Percentiles rank a stretch among this genome's conserved stretches.
These are phyloP conservation scores for Brenthis hecate DNA, from an alignment of 2,888 invertebrate species.

Conservation along the genomic window DNA sequence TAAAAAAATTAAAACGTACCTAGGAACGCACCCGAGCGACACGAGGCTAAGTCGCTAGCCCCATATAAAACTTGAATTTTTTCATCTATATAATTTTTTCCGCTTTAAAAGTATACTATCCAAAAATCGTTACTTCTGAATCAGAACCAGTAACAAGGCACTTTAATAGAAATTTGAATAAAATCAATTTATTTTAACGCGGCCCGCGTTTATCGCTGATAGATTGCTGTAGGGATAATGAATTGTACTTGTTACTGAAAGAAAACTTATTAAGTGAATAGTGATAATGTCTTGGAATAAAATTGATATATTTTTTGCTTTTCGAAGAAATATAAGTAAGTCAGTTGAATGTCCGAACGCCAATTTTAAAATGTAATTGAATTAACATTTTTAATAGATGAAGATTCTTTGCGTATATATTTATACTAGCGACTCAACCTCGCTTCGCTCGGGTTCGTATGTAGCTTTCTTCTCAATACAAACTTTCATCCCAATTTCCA, in stretches of 20 bases:
- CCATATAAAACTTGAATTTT: background rate
- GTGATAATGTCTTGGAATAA: background rate
- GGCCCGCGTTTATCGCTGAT: conserved; percentile 74
- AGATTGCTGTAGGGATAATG: conserved; percentile 69
- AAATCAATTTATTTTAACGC: conserved; percentile 80
- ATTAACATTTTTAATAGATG: too few relatives aligned
- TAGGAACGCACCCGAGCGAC: too few relatives aligned
- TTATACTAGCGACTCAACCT: too few relatives aligned
- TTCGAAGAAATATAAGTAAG: background rate
- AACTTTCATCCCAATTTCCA: too few relatives aligned
- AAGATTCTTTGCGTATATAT: too few relatives aligned
- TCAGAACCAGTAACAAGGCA: conserved; percentile 48
- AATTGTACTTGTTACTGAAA: conserved; percentile 50
- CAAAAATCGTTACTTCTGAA: conserved; percentile 39
- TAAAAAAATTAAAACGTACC: too few relatives aligned
- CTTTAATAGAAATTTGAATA: conserved; percentile 80
- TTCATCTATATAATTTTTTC: background rate
- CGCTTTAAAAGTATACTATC: conserved; percentile 44
- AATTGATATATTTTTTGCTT: conserved; percentile 22
- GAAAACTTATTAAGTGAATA: conserved; percentile 43
- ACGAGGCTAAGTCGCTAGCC: too few relatives aligned
- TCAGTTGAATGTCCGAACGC: too few relatives aligned
- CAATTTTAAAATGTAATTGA: background rate
- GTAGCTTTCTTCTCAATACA: too few relatives aligned
- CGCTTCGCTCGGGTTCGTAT: too few relatives aligned